phyloP scores from a whole-genome alignment of 2,888 invertebrate genomes.

The Arge pagana region DNA sequence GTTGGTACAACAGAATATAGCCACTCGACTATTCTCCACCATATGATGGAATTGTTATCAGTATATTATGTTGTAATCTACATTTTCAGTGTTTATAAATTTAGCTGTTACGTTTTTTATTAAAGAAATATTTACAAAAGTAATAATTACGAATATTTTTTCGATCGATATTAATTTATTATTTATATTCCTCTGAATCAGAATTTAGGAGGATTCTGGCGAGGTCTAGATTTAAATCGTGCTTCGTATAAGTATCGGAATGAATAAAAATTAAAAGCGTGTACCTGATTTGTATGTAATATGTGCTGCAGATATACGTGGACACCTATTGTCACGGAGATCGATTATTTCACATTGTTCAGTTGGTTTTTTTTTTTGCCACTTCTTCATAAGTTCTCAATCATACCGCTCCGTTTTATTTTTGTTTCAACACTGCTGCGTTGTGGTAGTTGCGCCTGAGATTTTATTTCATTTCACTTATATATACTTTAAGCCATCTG shows the following conservation, averaged over 20 bases:
- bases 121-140: constrained; percentile 48
- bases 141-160: constrained; percentile 44
- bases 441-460: neutral
- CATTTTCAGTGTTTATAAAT: constrained; percentile 53
- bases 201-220: neutral
- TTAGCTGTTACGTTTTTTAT: constrained; percentile 51
- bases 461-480: neutral
- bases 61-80: constrained; percentile 53
- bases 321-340: constrained; percentile 1
- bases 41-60: constrained; percentile 51
- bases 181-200: constrained; percentile 10
- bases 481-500: no score
- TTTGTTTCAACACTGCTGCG: neutral
- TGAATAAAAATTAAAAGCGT: constrained; percentile 35
- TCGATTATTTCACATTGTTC: neutral
- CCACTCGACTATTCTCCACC: constrained; percentile 45
- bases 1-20: constrained; percentile 52
- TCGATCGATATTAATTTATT: constrained; percentile 41
- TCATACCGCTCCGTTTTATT: neutral
- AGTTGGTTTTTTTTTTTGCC: no score
- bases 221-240: neutral
- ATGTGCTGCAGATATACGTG: constrained; percentile 15
- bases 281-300: constrained; percentile 54
- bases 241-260: constrained; percentile 31
- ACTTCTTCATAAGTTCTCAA: neutral